Conservation (phyloP, 2,113 vertebrate species). For the Cygnus buccinator region DNA sequence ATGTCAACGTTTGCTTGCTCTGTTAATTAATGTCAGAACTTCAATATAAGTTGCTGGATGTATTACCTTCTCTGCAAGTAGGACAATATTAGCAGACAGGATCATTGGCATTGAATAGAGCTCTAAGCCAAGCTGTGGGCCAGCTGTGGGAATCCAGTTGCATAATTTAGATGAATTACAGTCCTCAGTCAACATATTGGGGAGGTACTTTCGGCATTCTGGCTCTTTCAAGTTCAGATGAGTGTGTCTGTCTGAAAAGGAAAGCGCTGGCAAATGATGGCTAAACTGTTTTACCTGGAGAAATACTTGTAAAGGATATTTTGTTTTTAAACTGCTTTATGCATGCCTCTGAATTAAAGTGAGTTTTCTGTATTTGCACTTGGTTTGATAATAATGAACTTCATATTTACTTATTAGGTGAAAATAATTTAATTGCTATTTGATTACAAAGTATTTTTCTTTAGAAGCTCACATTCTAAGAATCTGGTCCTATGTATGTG, state of each 20-base stretch:
- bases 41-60: slow-evolving; percentile 73
- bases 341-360: slow-evolving; percentile 44
- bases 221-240: slow-evolving; percentile 31
- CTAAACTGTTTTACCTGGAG: background rate
- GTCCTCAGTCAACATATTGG: slow-evolving; percentile 52
- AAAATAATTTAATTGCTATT: slow-evolving; percentile 5
- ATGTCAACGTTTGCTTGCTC: slow-evolving; percentile 59
- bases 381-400: background rate
- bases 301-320: slow-evolving; percentile 26
- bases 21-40: slow-evolving; percentile 76
- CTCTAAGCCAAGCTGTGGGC: slow-evolving; percentile 53
- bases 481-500: background rate
- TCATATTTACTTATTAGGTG: background rate
- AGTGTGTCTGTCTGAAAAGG: slow-evolving; percentile 21
- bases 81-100: slow-evolving; percentile 66
- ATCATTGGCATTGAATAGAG: slow-evolving; percentile 50
- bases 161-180: slow-evolving; percentile 77
- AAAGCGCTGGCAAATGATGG: background rate
- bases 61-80: slow-evolving; percentile 46
- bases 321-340: slow-evolving; percentile 33
- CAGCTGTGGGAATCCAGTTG: slow-evolving; percentile 78
- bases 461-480: background rate
- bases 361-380: slow-evolving; percentile 2
- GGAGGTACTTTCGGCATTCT: slow-evolving; percentile 42
- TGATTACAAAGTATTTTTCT: background rate